Percentiles rank a stretch among this genome's conserved stretches.
Evolutionary conservation across 2,888 invertebrate species (phyloP).

Genomic region (Ecliptopera silaceata): DNA sequence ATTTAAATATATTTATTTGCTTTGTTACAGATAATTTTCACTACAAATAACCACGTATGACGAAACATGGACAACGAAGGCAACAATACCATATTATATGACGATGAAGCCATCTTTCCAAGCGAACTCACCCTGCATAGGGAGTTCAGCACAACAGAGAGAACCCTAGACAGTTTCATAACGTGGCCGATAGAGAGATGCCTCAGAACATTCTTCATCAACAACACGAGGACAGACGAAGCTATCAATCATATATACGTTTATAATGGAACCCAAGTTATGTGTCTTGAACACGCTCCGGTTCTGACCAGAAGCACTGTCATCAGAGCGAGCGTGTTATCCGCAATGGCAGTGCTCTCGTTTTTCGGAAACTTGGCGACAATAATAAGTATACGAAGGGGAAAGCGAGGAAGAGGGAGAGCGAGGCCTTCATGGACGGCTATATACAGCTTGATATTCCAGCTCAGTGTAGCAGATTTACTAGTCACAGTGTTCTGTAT

Average conservation of each 20-base stretch:
- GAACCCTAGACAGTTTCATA: slow-evolving; percentile 42
- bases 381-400: slow-evolving; percentile 88
- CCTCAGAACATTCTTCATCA: slow-evolving; percentile 52
- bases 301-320: slow-evolving; percentile 84
- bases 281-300: slow-evolving; percentile 86
- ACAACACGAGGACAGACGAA: slow-evolving; percentile 53
- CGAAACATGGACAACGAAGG: slow-evolving; percentile 74
- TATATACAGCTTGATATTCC: slow-evolving; percentile 90
- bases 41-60: slow-evolving; percentile 59
- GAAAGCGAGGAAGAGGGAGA: slow-evolving; percentile 81
- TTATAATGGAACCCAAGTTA: slow-evolving; percentile 63
- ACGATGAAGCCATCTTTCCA: slow-evolving; percentile 49
- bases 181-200: slow-evolving; percentile 70
- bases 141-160: slow-evolving; percentile 49
- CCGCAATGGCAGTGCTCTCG: slow-evolving; percentile 88
- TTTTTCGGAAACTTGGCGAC: slow-evolving; percentile 90
- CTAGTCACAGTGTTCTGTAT: slow-evolving; percentile 92
- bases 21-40: slow-evolving; percentile 61
- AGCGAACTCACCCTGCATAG: slow-evolving; percentile 52
- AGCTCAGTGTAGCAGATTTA: slow-evolving; percentile 92
- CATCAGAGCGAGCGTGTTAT: slow-evolving; percentile 86
- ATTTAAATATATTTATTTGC: no score
- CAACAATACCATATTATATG: slow-evolving; percentile 78
- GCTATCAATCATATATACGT: slow-evolving; percentile 48
- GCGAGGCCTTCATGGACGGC: slow-evolving; percentile 86